phyloP scores from a whole-genome alignment of 2,888 invertebrate genomes.

The Euclidia mi region DNA sequence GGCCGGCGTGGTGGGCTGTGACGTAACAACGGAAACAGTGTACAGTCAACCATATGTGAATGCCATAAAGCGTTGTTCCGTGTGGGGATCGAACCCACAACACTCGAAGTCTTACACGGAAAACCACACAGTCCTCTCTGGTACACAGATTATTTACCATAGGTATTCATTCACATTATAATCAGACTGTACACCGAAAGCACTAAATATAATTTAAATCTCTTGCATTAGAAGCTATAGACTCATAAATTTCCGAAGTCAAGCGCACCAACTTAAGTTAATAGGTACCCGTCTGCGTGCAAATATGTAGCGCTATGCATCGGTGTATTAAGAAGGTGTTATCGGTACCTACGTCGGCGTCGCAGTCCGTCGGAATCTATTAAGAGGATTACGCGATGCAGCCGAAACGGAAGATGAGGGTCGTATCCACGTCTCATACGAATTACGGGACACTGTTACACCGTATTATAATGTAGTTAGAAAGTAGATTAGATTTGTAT shows the following conservation, averaged over 20 bases:
- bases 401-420: slow-evolving; percentile 80
- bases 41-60: too few relatives aligned
- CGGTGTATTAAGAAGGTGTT: slow-evolving; percentile 47
- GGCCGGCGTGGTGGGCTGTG: too few relatives aligned
- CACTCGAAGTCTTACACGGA: too few relatives aligned
- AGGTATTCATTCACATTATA: too few relatives aligned
- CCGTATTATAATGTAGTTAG: slow-evolving; percentile 47
- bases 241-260: slow-evolving; percentile 19
- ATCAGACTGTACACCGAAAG: too few relatives aligned
- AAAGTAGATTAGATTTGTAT: not conserved
- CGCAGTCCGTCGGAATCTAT: slow-evolving; percentile 87
- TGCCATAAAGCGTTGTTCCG: too few relatives aligned
- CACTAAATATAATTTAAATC: not conserved
- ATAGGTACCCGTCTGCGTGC: slow-evolving; percentile 20
- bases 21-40: too few relatives aligned
- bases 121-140: too few relatives aligned
- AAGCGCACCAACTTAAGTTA: slow-evolving; percentile 25
- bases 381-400: slow-evolving; percentile 88
- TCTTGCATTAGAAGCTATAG: slow-evolving; percentile 5
- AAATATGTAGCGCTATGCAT: slow-evolving; percentile 26
- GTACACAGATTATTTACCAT: too few relatives aligned
- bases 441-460: slow-evolving; percentile 64
- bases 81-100: too few relatives aligned
- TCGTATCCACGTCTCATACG: slow-evolving; percentile 80
- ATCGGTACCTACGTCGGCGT: slow-evolving; percentile 53